Base-by-base conservation (phyloP, 2,888 invertebrate genomes). In the Neoitamus cyanurus region DNA sequence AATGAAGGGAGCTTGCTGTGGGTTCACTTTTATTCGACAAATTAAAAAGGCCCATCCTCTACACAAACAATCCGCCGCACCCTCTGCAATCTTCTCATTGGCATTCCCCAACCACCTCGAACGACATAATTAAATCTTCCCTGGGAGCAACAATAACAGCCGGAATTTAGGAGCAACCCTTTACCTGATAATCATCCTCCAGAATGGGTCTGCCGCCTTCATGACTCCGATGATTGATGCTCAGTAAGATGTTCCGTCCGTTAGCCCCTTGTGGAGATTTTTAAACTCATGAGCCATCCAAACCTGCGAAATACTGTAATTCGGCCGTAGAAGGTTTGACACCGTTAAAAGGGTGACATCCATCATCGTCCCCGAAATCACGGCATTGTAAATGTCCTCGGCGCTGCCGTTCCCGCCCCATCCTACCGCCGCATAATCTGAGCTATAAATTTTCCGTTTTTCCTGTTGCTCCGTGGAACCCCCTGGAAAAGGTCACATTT, bases 401-500 rank as follows among this genome's bases (percentile, higher is more conserved):
- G 34, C 36, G 9, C 15, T 15, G 20, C 36, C 70, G 31, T 25
- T 31, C 25, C 70, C 31, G 9, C 58, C 15, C 58, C 58, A 7
- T 42, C 42, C 5, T 2, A 20, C 58, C 58, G 58, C 36, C 15
- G 31, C 36, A 31, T 73, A 73, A 73, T 73, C 73, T 73, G 36
- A 73, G 25, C 73, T n/a, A 73, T 73, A 73, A 73, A 73, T 73
- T 73, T 36, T 36, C 73, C 15, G 34, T 73, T 58, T 73, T 73
- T 73, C 73, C 73, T 73, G 73, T 73, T 73, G 73, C 73, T 73
- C 36, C 15, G 25, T 7, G 15, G 25, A 25, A 15, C 20, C 25
- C 25, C 58, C 20, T 58, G 58, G 36, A 36, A 73, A 73, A 73
- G 73, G 73, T 73, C 73, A 73, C 73, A 73, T 73, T 73, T 73